Evolutionary conservation across 2,888 invertebrate genomes (phyloP).

Genomic region (Argyresthia goedartella): DNA sequence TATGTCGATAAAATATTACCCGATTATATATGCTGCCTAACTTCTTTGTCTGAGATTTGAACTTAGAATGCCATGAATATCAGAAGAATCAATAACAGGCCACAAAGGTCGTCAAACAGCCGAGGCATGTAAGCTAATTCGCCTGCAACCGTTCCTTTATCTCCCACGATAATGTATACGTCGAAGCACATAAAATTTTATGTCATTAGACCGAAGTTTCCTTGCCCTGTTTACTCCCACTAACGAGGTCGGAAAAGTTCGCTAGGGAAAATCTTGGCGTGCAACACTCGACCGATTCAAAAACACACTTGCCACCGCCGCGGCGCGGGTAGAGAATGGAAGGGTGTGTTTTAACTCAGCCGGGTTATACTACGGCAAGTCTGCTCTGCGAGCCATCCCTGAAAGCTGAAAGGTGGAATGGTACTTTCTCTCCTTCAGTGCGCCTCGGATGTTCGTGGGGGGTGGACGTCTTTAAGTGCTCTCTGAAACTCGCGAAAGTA

Average conservation of each 20-base stretch:
- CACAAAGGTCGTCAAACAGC: background rate
- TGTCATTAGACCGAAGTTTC: slow-evolving; percentile 15
- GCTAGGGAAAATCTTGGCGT: background rate
- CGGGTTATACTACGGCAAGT: slow-evolving; percentile 52
- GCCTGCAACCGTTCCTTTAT: background rate
- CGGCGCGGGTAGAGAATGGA: background rate
- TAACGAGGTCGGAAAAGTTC: slow-evolving; percentile 22
- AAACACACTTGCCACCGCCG: background rate
- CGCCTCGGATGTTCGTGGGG: slow-evolving; percentile 15
- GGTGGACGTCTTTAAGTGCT: no score
- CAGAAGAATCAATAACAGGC: background rate
- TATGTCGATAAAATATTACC: no score
- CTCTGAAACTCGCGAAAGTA: background rate
- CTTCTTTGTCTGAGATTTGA: no score
- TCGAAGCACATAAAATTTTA: background rate
- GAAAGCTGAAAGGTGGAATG: slow-evolving; percentile 24
- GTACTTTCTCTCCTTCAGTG: slow-evolving; percentile 40
- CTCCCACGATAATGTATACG: background rate
- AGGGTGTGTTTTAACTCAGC: slow-evolving; percentile 1
- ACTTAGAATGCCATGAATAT: background rate
- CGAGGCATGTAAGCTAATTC: background rate
- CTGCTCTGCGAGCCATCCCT: slow-evolving; percentile 8
- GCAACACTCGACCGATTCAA: background rate
- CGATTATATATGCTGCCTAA: no score
- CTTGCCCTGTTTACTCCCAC: slow-evolving; percentile 26